A percentile compares a stretch with the other conserved stretches of the same genome.
Conservation (phyloP, 23 tunicate genomes). For the Corella eumyota region DNA sequence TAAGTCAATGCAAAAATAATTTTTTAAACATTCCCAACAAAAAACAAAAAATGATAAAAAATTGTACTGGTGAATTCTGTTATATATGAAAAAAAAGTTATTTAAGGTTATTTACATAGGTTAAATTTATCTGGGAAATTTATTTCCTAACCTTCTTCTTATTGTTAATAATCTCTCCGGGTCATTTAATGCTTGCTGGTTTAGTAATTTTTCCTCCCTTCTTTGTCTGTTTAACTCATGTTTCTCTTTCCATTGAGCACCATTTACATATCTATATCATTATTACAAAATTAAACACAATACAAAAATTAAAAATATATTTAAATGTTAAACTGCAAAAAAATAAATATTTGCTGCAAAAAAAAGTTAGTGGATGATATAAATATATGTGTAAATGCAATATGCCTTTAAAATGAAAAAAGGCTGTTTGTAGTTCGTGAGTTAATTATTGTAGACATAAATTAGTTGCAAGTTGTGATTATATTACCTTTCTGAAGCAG, state of each 20-base stretch:
- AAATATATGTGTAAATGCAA: too few species aligned
- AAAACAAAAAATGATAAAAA: too few species aligned
- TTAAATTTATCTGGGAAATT: too few species aligned
- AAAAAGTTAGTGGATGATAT: neutral
- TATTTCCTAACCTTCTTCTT: neutral
- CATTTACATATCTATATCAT: conserved; percentile 13
- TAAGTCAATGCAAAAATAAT: too few species aligned
- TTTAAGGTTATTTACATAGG: too few species aligned
- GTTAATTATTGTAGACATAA: too few species aligned
- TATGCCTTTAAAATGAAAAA: too few species aligned
- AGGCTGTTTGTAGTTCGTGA: too few species aligned
- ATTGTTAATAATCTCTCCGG: conserved; percentile 12
- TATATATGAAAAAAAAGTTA: too few species aligned
- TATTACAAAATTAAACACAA: neutral
- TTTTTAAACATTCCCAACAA: too few species aligned
- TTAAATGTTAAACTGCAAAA: neutral
- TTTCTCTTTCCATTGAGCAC: conserved; percentile 13
- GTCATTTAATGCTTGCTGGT: conserved; percentile 40
- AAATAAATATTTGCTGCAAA: neutral
- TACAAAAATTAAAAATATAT: neutral
- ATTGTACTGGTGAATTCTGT: too few species aligned
- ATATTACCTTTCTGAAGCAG: conserved; percentile 47
- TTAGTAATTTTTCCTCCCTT: conserved; percentile 33
- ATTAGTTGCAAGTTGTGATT: too few species aligned
- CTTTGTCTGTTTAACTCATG: conserved; percentile 16